Evolutionary conservation across 2,113 vertebrate genomes (phyloP), one percentile per base, ranked within the genome.

Genomic region (Gorsachius goisagi): DNA sequence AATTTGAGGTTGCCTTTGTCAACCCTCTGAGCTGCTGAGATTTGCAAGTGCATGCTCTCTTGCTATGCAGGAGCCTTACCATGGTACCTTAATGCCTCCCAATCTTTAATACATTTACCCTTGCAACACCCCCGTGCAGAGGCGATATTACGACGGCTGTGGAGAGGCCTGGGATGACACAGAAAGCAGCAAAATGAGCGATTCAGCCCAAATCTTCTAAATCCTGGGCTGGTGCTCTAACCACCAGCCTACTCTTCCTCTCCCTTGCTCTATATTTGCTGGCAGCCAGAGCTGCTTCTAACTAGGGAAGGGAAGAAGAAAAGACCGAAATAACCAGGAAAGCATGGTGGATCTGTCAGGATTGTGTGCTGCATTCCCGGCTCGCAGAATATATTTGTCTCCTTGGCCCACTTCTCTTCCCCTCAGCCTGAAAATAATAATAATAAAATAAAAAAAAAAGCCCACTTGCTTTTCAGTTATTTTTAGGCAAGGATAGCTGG

Each of bases 41-140:
- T 95, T 92, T 92, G 89, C 28, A 62, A 91, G 80, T 35, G 56
- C 83, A 37, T 0, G 0, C 56, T 89, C 64, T 41, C 64, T 41
- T 35, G 73, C 72, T 53, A 28, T 9, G 62, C 58, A 79, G 82
- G 45, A 96, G 90, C 92, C 82, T 86, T 50, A 35, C 62, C 76
- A 28, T 50, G 28, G 72, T 7, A 71, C 80, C 76, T 93, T 97
- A 96, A 96, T 87, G 89, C 93, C 86, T 95, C 93, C 63, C 77
- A 89, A 44, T 84, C 95, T 95, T 90, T 75, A 67, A 92, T 74
- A 71, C 89, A 90, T 93, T 95, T 95, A 95, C 83, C 93, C 56
- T 78, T 67, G 47, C 89, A 90, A 92, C 91, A 67, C n/a, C 23
- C 11, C 47, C 63, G 64, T 71, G 80, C 83, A 74, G 60, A 69